phyloP scores from a whole-genome alignment of 1,140 invertebrate genomes.

The Camponotus vicinus region DNA sequence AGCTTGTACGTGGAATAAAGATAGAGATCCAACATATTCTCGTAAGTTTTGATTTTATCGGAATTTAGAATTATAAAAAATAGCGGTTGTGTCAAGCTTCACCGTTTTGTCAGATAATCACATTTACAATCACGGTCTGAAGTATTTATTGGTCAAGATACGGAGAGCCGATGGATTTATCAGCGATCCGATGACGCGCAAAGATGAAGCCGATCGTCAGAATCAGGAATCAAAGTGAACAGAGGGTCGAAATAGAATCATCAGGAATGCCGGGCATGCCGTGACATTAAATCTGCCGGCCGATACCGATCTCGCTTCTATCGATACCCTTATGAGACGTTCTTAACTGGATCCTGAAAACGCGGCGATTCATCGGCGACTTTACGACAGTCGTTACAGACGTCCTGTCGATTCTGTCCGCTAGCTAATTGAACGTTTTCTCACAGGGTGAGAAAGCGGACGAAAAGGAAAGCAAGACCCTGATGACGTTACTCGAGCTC shows the following conservation, averaged over 20 bases:
- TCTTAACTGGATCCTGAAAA: constrained; percentile 80
- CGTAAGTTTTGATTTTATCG: background rate
- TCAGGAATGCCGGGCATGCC: constrained; percentile 68
- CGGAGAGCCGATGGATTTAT: constrained; percentile 43
- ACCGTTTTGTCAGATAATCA: background rate
- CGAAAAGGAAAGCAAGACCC: constrained; percentile 58
- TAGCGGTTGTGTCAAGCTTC: background rate
- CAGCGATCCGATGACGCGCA: constrained; percentile 58
- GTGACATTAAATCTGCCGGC: constrained; percentile 69
- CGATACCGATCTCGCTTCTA: constrained; percentile 71
- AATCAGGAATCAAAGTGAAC: constrained; percentile 45
- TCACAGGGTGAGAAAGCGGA: constrained; percentile 75
- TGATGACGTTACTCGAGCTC: constrained; percentile 7
- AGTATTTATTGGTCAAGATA: constrained; percentile 56
- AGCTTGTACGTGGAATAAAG: background rate
- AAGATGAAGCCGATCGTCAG: constrained; percentile 57
- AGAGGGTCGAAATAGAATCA: constrained; percentile 70
- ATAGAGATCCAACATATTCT: background rate
- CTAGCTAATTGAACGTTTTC: constrained; percentile 83
- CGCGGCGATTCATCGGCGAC: constrained; percentile 74
- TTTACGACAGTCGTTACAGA: constrained; percentile 80
- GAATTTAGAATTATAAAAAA: background rate
- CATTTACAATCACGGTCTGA: background rate
- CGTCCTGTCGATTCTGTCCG: constrained; percentile 81
- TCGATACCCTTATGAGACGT: constrained; percentile 63